These are phyloP conservation scores for Diloba caeruleocephala DNA, from an alignment of 2,888 invertebrate genomes.

Conservation along the genomic window DNA sequence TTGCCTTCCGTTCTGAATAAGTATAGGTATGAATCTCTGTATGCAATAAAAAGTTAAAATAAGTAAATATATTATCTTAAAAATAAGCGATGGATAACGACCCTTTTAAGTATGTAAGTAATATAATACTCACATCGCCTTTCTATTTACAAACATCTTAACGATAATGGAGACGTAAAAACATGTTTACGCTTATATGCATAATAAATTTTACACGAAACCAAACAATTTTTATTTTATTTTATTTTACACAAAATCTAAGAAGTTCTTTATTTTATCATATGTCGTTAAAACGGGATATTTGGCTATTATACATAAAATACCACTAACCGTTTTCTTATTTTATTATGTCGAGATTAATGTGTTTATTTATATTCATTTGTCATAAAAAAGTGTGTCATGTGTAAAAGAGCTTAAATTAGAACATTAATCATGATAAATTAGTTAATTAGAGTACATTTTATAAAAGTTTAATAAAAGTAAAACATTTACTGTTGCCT, in stretches of 20 bases:
- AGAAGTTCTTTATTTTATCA: conserved; percentile 21
- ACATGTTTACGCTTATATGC: neutral
- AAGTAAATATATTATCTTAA: too few species aligned
- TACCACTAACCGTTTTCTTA: conserved; percentile 35
- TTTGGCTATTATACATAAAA: conserved; percentile 23
- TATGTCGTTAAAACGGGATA: conserved; percentile 50
- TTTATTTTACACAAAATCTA: neutral
- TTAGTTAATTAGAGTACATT: neutral
- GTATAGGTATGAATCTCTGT: too few species aligned
- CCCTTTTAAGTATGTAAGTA: too few species aligned
- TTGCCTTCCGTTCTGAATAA: too few species aligned
- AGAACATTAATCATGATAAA: conserved; percentile 18
- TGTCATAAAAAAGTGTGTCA: conserved; percentile 43
- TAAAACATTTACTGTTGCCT: too few species aligned
- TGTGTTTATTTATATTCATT: conserved; percentile 30
- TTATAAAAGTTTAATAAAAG: neutral
- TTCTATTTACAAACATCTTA: too few species aligned
- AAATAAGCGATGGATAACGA: too few species aligned
- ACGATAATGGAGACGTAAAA: neutral
- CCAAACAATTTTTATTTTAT: too few species aligned
- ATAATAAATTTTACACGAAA: conserved; percentile 4
- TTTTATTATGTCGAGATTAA: conserved; percentile 34
- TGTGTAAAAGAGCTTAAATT: conserved; percentile 26
- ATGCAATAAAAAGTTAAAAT: too few species aligned
- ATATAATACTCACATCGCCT: too few species aligned